These are phyloP conservation scores for Rhinoderma darwinii DNA, from an alignment of 2,113 vertebrate species.

Conservation along the genomic window DNA sequence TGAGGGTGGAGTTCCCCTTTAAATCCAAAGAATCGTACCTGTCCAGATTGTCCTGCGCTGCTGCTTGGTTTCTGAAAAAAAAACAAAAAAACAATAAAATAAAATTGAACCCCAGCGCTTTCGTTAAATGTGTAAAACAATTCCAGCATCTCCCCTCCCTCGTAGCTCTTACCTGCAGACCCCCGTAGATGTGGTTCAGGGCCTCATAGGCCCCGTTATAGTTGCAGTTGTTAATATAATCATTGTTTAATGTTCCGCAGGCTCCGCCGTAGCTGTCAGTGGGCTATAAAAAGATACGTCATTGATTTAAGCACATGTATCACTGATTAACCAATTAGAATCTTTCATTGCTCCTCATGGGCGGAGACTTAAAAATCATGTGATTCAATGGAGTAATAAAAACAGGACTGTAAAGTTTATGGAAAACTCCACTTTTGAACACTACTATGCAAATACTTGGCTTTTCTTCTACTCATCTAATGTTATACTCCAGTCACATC, in stretches of 20 bases:
- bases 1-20: neutral
- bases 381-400: neutral
- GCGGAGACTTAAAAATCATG: neutral
- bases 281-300: neutral
- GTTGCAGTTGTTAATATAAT: conserved; percentile 50
- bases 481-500: too few relatives aligned
- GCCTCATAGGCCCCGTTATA: conserved; percentile 54
- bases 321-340: neutral
- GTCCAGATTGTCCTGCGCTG: conserved; percentile 29
- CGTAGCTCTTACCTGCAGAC: neutral
- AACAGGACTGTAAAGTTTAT: neutral
- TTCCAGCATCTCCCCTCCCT: neutral
- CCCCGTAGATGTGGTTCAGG: conserved; percentile 50
- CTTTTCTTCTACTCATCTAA: too few relatives aligned
- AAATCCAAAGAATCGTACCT: conserved; percentile 1
- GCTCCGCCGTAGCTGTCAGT: conserved; percentile 52
- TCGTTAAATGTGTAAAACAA: neutral
- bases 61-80: conserved; percentile 46
- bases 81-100: neutral
- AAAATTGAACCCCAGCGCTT: too few relatives aligned
- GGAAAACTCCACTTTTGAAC: neutral
- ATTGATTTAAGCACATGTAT: neutral
- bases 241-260: conserved; percentile 29
- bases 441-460: too few relatives aligned
- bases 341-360: neutral